Evolutionary conservation across 1,140 invertebrate species (phyloP), one percentile per base, ranked within the genome.

Genomic region (Triops cancriformis): DNA sequence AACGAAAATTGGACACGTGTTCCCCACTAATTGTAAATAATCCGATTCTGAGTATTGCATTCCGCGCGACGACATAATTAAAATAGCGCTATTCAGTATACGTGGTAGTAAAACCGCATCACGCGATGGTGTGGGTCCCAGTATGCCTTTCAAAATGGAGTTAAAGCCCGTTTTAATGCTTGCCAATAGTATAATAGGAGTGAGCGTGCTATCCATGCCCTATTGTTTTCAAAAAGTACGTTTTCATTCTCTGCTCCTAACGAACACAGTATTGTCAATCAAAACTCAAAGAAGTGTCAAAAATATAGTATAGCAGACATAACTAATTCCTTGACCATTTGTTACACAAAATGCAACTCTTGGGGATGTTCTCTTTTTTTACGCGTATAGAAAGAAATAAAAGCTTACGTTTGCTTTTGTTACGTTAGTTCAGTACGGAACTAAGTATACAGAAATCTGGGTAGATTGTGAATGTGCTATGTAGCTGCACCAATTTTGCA

Each of bases 121-220:
- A 64, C 18, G 51, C 51, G 14, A 64, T 64, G 14, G 51, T 64
- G 51, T 64, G 18, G 14, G 23, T 18, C 51, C 14, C 51, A 64
- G n/a, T 64, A 64, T 64, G 51, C 51, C 10, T 23, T 64, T 64
- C 9, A 64, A 14, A 64, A 64, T 64, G 51, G 18, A 64, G 14
- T 64, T 64, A 64, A 64, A 1, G 51, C 51, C 51, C 23, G 51
- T 64, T 64, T 64, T 64, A 64, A 64, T 64, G 51, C 51, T 64
- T 14, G 51, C 51, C 6, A 64, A 64, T 64, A 64, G 51, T 14
- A 64, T 64, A n/a, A 64, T 64, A 12, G 51, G 51, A n/a, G 51
- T 64, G 23, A 64, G 51, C 23, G 51, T 64, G 6, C 23, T 64
- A 23, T 64, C 51, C 10, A 64, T 64, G 51, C 51, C 51, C 18